Percentiles rank a stretch among this genome's conserved stretches.
These are phyloP conservation scores for Drosophila asahinai DNA, from an alignment of 1,140 invertebrate genomes.

Conservation along the genomic window DNA sequence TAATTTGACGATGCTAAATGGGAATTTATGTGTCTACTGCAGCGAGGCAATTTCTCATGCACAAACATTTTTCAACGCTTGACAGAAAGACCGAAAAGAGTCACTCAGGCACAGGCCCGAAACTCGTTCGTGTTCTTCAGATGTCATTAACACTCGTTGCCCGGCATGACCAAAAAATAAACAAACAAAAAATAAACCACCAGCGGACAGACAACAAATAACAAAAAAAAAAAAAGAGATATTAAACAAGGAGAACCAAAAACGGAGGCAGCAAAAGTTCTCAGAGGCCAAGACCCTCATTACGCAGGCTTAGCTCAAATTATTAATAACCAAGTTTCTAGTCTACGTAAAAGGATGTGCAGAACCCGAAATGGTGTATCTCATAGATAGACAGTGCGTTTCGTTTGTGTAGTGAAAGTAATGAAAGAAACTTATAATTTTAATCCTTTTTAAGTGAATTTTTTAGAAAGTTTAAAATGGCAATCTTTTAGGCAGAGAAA, in stretches of 20 bases:
- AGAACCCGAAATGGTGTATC: constrained; percentile 9
- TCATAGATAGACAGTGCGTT: neutral
- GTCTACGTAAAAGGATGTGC: constrained; percentile 56
- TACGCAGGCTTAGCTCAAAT: constrained; percentile 36
- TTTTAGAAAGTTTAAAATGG: too few species aligned
- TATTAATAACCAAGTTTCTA: constrained; percentile 41
- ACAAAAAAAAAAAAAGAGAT: constrained; percentile 1
- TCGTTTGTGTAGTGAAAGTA: too few species aligned
- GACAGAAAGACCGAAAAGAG: constrained; percentile 49
- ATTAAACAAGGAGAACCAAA: constrained; percentile 26
- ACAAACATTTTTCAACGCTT: constrained; percentile 74
- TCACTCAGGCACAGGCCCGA: constrained; percentile 31
- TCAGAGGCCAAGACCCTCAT: constrained; percentile 24
- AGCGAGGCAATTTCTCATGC: constrained; percentile 71
- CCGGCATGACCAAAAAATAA: constrained; percentile 45
- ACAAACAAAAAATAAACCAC: constrained; percentile 25
- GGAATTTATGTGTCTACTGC: constrained; percentile 80
- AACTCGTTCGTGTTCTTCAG: constrained; percentile 63
- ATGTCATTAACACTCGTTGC: constrained; percentile 78
- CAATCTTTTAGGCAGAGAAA: neutral
- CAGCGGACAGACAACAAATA: neutral
- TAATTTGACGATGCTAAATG: constrained; percentile 82
- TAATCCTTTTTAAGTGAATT: too few species aligned
- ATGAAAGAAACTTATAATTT: too few species aligned
- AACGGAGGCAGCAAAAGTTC: constrained; percentile 4